Base-by-base conservation (phyloP, 2,888 invertebrate genomes). In the Orthosia gracilis region DNA sequence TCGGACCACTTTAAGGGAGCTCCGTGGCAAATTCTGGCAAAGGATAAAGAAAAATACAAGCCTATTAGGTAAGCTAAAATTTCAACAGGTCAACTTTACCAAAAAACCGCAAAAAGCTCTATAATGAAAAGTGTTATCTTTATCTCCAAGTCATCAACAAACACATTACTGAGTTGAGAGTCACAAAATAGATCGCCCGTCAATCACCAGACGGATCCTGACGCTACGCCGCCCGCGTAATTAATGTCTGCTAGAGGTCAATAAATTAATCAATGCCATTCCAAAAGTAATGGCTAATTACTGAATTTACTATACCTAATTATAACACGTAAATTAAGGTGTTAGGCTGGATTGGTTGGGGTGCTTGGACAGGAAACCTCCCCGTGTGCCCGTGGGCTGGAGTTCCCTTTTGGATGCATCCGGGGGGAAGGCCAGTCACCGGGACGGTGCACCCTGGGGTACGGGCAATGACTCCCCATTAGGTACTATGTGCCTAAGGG, bases 131-230 rank as follows among this genome's bases (percentile, higher is more conserved):
- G 15, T 7, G n/a, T 31, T n/a, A 13, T 47, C 1, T 67, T 67
- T 58, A 73, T 67, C 49, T 57, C 11, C 9, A 26, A 57, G 21
- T 45, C 26, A 52, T 40, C 31, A 13, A 59, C 26, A 21, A 50
- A 69, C 59, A 9, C 15, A 69, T 49, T 78, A 40, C 18, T 5
- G 26, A 67, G 21, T 52, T n/a, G 18, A 52, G 15, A 73, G 47
- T n/a, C 57, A 63, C 18, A 40, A 47, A 50, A 21, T 54, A 58
- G 73, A 78, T 63, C 66, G 57, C 58, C 26, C 58, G 81, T 66
- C 75, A 67, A 58, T 78, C 59, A 54, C 3, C 13, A 23, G 31
- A 69, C 21, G 21, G 17, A 40, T 31, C 18, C 58, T 61, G 21
- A 26, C 40, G 47, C 40, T 69, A 59, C 40, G 26, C n/a, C n/a